phyloP scores from a whole-genome alignment of 2,797 vertebrate genomes.

The Thunnus albacares region DNA sequence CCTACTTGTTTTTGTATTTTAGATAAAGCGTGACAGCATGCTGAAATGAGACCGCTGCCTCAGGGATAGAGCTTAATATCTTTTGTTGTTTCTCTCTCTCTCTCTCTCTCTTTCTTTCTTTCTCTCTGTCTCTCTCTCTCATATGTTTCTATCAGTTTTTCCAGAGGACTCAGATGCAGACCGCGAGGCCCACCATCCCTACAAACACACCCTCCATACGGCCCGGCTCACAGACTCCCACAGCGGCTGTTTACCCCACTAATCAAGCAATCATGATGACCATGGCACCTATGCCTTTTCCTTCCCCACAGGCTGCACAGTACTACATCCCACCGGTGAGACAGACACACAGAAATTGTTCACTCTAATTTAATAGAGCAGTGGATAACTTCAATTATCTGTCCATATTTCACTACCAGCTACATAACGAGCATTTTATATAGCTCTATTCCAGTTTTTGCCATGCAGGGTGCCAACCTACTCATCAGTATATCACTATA shows the following conservation, averaged over 20 bases:
- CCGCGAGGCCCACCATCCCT: constrained; percentile 92
- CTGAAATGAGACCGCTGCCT: constrained; percentile 27
- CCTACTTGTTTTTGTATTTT: constrained; percentile 16
- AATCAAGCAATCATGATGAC: constrained; percentile 99
- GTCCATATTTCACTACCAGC: too few relatives aligned
- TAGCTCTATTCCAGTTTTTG: too few relatives aligned
- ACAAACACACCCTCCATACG: constrained; percentile 94
- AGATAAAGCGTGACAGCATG: constrained; percentile 28
- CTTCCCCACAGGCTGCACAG: constrained; percentile 94
- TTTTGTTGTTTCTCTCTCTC: constrained; percentile 29
- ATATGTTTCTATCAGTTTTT: constrained; percentile 89
- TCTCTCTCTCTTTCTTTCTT: too few relatives aligned
- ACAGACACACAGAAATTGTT: neutral
- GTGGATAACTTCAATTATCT: too few relatives aligned
- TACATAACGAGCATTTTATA: neutral
- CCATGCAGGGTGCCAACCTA: too few relatives aligned
- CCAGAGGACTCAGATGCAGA: constrained; percentile 96
- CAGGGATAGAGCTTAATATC: constrained; percentile 21
- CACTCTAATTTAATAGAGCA: too few relatives aligned
- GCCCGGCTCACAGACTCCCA: constrained; percentile 91
- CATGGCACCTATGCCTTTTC: constrained; percentile 96
- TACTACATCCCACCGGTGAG: constrained; percentile 98
- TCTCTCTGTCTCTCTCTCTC: constrained; percentile 41
- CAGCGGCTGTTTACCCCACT: constrained; percentile 92
- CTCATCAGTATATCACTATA: too few relatives aligned